Evolutionary conservation across 2,888 invertebrate genomes (phyloP).

Genomic region (Rhagophthalmus giganteus): DNA sequence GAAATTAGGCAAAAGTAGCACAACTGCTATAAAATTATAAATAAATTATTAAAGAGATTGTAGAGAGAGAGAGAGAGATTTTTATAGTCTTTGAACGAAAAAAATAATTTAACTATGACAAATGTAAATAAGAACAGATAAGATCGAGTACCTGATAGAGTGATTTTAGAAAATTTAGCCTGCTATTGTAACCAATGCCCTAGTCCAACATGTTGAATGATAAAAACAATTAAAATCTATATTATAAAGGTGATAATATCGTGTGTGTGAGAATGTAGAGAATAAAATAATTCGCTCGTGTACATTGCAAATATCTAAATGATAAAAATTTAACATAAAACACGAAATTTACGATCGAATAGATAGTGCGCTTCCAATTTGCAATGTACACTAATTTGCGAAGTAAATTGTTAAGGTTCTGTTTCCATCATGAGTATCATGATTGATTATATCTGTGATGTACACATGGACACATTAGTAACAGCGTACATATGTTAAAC

Average conservation of each 20-base stretch:
- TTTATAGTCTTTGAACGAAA: constrained; percentile 20
- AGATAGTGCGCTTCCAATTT: constrained; percentile 27
- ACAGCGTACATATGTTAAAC: constrained; percentile 58
- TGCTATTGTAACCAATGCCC: constrained; percentile 40
- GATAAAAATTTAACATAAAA: constrained; percentile 2
- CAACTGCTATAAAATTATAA: constrained; percentile 16
- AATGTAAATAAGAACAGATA: constrained; percentile 29
- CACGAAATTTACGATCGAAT: constrained; percentile 1
- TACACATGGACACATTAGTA: constrained; percentile 51
- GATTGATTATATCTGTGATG: constrained; percentile 51
- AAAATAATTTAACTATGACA: constrained; percentile 19
- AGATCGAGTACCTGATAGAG: constrained; percentile 38
- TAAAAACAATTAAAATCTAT: constrained; percentile 30
- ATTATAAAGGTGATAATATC: constrained; percentile 36
- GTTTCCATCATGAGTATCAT: constrained; percentile 39
- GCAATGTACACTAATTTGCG: constrained; percentile 15
- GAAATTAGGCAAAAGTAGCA: constrained; percentile 21
- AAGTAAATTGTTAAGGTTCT: constrained; percentile 23
- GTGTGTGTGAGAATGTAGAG: constrained; percentile 37
- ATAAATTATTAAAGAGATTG: constrained; percentile 16
- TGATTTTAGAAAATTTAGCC: constrained; percentile 37
- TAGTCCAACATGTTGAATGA: constrained; percentile 38
- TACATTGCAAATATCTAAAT: constrained; percentile 13
- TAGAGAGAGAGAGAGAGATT: constrained; percentile 12
- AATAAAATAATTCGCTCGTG: constrained; percentile 17